These are phyloP conservation scores for Geotrupes spiniger DNA, from an alignment of 2,888 invertebrate species.

Conservation along the genomic window DNA sequence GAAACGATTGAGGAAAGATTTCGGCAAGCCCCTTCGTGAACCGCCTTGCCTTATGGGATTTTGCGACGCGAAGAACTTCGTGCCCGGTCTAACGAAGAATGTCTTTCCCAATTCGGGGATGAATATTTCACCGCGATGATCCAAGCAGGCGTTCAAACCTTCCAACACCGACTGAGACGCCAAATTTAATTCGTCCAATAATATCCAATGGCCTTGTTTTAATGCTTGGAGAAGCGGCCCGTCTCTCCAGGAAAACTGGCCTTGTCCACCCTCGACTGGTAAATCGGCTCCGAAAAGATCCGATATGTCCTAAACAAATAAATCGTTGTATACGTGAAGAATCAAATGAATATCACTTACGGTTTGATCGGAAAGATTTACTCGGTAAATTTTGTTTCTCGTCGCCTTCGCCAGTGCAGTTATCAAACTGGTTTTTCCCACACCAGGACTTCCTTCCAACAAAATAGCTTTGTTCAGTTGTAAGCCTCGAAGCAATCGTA, in stretches of 20 bases:
- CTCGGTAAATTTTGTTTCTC: conserved; percentile 81
- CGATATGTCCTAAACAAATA: conserved; percentile 71
- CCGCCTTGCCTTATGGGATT: conserved; percentile 97
- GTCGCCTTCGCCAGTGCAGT: conserved; percentile 83
- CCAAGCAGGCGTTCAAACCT: conserved; percentile 96
- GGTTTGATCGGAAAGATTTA: conserved; percentile 98
- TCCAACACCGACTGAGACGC: conserved; percentile 98
- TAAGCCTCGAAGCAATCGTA: conserved; percentile 82
- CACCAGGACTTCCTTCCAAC: conserved; percentile 96
- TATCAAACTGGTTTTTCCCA: conserved; percentile 96
- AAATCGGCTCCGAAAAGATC: conserved; percentile 98
- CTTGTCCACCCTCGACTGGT: conserved; percentile 86
- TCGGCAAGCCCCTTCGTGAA: conserved; percentile 90
- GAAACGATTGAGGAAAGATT: conserved; percentile 96
- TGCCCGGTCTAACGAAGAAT: conserved; percentile 73
- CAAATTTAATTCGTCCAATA: conserved; percentile 96
- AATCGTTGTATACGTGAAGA: no score
- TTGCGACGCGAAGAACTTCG: conserved; percentile 94
- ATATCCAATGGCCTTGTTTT: conserved; percentile 91
- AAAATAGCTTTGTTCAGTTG: conserved; percentile 90
- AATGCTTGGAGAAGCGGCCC: conserved; percentile 93
- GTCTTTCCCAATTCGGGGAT: conserved; percentile 91
- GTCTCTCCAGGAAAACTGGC: conserved; percentile 93
- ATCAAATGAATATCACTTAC: conserved; percentile 56
- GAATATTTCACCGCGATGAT: conserved; percentile 94